Percentiles rank a stretch among this genome's conserved stretches.
Conservation (phyloP, 2,113 vertebrate genomes). For the Gobius niger region DNA sequence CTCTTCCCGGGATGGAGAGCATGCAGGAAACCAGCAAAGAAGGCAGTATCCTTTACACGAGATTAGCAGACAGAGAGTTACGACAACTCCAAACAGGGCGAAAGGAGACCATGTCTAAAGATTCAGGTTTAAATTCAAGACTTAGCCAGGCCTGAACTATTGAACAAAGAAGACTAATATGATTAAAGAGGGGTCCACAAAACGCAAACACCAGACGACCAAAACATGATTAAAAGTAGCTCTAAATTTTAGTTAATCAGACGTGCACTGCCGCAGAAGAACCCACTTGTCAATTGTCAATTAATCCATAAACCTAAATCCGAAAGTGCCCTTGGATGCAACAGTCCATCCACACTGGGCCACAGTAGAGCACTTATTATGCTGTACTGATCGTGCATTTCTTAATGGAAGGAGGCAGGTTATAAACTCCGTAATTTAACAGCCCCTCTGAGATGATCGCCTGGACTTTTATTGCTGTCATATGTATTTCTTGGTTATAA, state of each 20-base stretch:
- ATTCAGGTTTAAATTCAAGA: background rate
- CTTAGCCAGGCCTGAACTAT: background rate
- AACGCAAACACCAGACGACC: too few species aligned
- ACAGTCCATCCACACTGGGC: slow-evolving; percentile 10
- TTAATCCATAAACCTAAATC: background rate
- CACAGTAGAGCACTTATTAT: slow-evolving; percentile 9
- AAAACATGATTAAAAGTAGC: background rate
- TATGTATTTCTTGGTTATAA: slow-evolving; percentile 33
- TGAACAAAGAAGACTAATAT: background rate
- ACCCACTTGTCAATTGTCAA: background rate
- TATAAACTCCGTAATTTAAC: slow-evolving; percentile 14
- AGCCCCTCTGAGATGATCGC: slow-evolving; percentile 9
- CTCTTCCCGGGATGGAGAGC: slow-evolving; percentile 90
- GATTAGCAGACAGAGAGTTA: background rate
- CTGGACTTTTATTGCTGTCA: slow-evolving; percentile 14
- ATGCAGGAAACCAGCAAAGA: slow-evolving; percentile 92
- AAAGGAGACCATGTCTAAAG: background rate
- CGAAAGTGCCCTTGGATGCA: slow-evolving; percentile 10
- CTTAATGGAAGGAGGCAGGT: slow-evolving; percentile 3
- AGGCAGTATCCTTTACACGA: slow-evolving; percentile 88
- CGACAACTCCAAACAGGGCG: background rate
- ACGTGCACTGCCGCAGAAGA: background rate
- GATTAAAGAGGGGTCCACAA: too few species aligned
- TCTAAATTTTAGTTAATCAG: slow-evolving; percentile 1
- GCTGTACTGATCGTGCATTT: slow-evolving; percentile 9